A percentile compares a stretch with the other conserved stretches of the same genome.
These are phyloP conservation scores for Cerastoderma edule DNA, from an alignment of 2,888 invertebrate species.

Conservation along the genomic window DNA sequence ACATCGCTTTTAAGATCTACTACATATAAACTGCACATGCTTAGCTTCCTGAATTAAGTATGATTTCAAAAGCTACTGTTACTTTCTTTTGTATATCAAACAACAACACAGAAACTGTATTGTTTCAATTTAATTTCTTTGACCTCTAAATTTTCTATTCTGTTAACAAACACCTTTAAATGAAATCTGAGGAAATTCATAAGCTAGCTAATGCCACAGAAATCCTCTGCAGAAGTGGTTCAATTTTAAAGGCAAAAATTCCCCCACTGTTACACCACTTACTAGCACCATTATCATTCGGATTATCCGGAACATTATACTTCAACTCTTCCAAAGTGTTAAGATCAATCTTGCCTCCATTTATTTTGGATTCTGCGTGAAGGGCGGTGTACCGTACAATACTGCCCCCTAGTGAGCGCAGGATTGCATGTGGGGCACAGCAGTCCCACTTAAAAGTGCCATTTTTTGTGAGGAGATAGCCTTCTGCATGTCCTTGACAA, in stretches of 20 bases:
- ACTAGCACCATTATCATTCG: conserved; percentile 77
- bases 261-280: conserved; percentile 85
- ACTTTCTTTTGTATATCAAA: not conserved
- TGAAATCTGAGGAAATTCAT: not conserved
- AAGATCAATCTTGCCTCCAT: conserved; percentile 23
- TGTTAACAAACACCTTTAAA: not conserved
- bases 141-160: not conserved
- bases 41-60: too few relatives aligned
- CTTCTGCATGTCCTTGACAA: conserved; percentile 88
- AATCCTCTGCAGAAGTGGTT: conserved; percentile 37
- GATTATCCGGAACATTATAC: conserved; percentile 64
- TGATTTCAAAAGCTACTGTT: not conserved
- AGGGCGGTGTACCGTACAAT: conserved; percentile 80
- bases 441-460: conserved; percentile 96
- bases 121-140: not conserved
- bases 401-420: conserved; percentile 92
- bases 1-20: too few relatives aligned
- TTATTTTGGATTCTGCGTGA: conserved; percentile 30
- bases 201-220: conserved; percentile 3
- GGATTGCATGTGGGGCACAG: conserved; percentile 94
- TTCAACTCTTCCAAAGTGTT: conserved; percentile 50
- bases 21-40: too few relatives aligned
- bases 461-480: conserved; percentile 90
- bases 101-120: not conserved
- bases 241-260: conserved; percentile 75